Conservation (phyloP, 2,888 invertebrate species). For the Caenorhabditis wallacei region DNA sequence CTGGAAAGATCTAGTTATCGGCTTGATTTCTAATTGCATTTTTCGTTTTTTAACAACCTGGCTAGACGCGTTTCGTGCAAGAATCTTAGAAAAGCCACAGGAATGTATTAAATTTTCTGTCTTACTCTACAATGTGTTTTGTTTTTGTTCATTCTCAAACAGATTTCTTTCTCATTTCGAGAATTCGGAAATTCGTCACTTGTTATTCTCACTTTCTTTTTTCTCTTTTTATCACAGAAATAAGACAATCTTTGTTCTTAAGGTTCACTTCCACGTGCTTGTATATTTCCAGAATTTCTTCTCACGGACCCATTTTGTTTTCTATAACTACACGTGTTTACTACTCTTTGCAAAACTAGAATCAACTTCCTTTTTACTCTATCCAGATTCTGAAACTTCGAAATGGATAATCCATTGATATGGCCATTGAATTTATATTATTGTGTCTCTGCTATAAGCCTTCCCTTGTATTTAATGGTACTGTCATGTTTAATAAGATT, state of each 20-base stretch:
- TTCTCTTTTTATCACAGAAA: background rate
- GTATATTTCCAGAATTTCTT: background rate
- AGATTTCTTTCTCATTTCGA: no score
- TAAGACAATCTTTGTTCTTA: background rate
- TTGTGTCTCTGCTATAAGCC: conserved; percentile 9
- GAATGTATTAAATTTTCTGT: no score
- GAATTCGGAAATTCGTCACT: no score
- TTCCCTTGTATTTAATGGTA: conserved; percentile 43
- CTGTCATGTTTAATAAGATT: conserved; percentile 22
- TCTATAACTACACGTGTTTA: background rate
- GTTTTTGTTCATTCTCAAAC: no score
- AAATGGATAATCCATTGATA: conserved; percentile 19
- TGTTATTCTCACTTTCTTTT: background rate
- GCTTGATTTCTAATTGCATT: no score
- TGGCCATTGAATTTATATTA: conserved; percentile 38
- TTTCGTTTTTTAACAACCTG: no score
- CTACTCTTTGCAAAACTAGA: conserved; percentile 6
- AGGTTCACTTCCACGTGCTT: background rate
- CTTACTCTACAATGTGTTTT: no score
- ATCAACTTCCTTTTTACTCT: background rate
- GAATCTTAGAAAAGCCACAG: no score
- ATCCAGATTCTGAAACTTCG: background rate
- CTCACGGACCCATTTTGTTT: background rate
- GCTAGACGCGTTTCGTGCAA: no score
- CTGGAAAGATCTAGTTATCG: no score